Percentiles rank a stretch among this genome's conserved stretches.
Evolutionary conservation across 2,797 vertebrate species (phyloP).

Genomic region (Spondyliosoma cantharus): DNA sequence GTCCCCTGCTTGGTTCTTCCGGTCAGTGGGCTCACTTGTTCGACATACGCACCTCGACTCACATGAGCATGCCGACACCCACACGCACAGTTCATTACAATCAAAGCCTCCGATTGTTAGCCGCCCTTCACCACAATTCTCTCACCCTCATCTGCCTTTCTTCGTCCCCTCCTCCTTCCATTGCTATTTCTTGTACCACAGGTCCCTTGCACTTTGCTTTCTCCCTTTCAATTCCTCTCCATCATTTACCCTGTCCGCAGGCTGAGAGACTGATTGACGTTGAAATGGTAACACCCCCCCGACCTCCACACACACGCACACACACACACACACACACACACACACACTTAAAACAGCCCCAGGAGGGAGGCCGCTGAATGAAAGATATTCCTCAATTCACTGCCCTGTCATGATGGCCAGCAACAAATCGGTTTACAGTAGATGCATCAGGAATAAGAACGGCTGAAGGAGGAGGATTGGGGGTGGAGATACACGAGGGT

Average conservation of each 20-base stretch:
- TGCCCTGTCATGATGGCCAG: constrained; percentile 20
- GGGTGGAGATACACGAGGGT: neutral
- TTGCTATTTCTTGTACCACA: constrained; percentile 5
- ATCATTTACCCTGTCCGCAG: constrained; percentile 20
- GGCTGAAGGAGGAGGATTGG: neutral
- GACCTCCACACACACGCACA: too few species aligned
- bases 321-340: too few species aligned
- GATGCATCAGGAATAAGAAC: constrained; percentile 52
- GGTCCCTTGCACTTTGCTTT: constrained; percentile 9
- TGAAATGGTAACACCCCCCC: constrained; percentile 37
- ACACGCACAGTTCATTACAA: neutral
- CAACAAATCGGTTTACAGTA: constrained; percentile 52
- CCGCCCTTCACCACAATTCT: constrained; percentile 4
- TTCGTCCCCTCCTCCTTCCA: neutral
- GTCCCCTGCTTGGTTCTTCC: constrained; percentile 40
- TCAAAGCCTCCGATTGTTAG: constrained; percentile 44
- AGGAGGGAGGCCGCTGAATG: constrained; percentile 30
- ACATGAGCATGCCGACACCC: constrained; percentile 26
- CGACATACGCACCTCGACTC: constrained; percentile 11
- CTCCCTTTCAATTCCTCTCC: constrained; percentile 19
- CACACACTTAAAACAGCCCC: neutral
- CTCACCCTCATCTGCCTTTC: neutral
- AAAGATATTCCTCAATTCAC: constrained; percentile 34
- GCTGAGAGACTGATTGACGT: constrained; percentile 48
- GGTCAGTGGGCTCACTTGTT: constrained; percentile 15